Base-by-base conservation (phyloP, 2,797 vertebrate genomes). In the Acanthiza pusilla region DNA sequence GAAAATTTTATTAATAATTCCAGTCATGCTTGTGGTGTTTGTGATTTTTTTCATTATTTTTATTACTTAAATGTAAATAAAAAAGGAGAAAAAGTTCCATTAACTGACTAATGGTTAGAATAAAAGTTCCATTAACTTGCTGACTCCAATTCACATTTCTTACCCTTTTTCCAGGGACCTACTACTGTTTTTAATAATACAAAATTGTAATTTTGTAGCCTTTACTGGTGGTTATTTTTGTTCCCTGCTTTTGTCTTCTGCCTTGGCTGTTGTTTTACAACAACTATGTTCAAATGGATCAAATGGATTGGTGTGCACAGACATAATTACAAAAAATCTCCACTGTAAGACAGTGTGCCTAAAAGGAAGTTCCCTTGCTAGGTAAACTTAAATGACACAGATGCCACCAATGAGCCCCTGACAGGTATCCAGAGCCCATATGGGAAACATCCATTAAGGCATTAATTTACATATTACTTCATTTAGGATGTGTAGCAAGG, bases 1-100 rank as follows among this genome's bases (percentile, higher is more conserved):
- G 30, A 30, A 92, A 84, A 63, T 47, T 79, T 91, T 85, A 92
- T 80, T 91, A 81, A 42, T 87, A 87, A 86, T 86, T 93, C 91
- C 82, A 85, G n/a, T 75, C 66, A 2, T 91, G 55, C 71, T 65
- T 94, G 85, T 63, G 50, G 50, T 89, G 51, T 51, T 86, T 66
- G 38, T 47, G 60, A 68, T 67, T 91, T 88, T 84, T 55, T 34
- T 10, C 25, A 51, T 74, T 77, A 60, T 62, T 93, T 88, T 93
- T 74, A 72, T 45, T 78, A 40, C 29, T 75, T 74, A 74, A 88
- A 81, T 68, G 54, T 74, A 89, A 70, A 65, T 15, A 26, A 15
- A 62, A 48, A 74, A 85, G 32, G 1, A 76, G 7, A 77, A 55
- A 85, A 88, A 60, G 23, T 55, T 50, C 20, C 13, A 53, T 40